Conservation (phyloP, 1,140 invertebrate genomes). For the Fopius arisanus region DNA sequence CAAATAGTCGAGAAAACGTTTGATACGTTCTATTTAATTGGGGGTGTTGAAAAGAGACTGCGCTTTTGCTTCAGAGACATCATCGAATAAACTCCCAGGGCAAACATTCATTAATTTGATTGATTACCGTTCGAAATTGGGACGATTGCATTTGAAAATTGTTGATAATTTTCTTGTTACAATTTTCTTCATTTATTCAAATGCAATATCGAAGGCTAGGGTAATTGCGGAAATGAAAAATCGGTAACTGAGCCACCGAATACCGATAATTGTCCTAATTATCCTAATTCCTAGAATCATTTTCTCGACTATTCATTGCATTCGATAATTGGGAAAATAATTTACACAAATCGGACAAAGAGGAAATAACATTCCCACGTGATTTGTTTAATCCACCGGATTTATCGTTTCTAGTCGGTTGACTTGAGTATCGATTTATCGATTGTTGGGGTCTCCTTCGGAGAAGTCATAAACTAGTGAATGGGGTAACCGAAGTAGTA, state of each 20-base stretch:
- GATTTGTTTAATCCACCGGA: constrained; percentile 13
- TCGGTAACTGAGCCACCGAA: too few species aligned
- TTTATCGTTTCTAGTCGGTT: neutral
- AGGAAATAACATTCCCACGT: constrained; percentile 26
- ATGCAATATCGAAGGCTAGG: too few species aligned
- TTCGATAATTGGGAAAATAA: too few species aligned
- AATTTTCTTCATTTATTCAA: too few species aligned
- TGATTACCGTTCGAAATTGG: neutral
- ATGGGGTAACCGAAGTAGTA: neutral
- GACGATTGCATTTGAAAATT: neutral
- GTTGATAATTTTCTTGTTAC: too few species aligned
- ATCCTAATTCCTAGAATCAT: too few species aligned
- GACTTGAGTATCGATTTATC: neutral
- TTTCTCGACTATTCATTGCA: too few species aligned
- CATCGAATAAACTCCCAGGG: neutral
- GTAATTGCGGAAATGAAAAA: too few species aligned
- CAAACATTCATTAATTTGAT: neutral
- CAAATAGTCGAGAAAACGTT: neutral
- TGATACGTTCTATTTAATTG: neutral
- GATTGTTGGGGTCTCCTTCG: neutral
- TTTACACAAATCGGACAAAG: constrained; percentile 17
- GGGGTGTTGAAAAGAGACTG: neutral
- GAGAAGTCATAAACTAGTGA: neutral
- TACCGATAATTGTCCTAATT: too few species aligned
- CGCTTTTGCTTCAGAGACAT: neutral